Evolutionary conservation across 2,888 invertebrate species (phyloP), one percentile per base, ranked within the genome.

Genomic region (Pristionchus entomophagus): DNA sequence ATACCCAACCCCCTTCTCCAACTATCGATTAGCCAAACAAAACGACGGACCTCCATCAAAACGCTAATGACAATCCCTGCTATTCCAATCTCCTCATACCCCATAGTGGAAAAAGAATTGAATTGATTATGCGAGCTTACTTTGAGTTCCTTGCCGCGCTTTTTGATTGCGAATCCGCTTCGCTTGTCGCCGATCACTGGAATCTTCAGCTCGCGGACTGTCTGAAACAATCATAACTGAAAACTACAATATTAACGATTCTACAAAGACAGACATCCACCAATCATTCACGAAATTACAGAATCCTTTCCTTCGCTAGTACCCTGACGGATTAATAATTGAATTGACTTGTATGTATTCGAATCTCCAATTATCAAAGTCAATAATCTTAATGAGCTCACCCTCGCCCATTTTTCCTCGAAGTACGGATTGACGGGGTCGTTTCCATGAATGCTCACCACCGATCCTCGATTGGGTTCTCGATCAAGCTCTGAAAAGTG

Each of bases 341-440:
- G 56, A 56, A 56, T 22, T 14, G 8, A 17, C 22, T 56, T 22
- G 17, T 56, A 17, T 5, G 5, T 56, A 17, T 56, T 56, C 5
- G 56, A 56, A 22, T 17, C 5, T 14, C 5, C 4, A 5, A 22
- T 56, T 4, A 56, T 56, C 14, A 14, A 45, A 45, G 45, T n/a
- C n/a, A 22, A 56, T 10, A 56, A 22, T 8, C 56, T 65, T 32
- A 12, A 32, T 17, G 22, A 41, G 12, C 73, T 45, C n/a, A 73
- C 73, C 19, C 73, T 38, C 26, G 8, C 26, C 73, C 73, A 73
- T 45, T 73, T 73, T 41, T 14, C 8, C 12, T 45, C 41, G 41
- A 41, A 41, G 41, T 26, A n/a, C 14, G 41, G 73, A 41, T 73
- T 73, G 26, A 73, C 73, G 26, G 73, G 73, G 41, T 73, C 73